A percentile compares a stretch with the other conserved stretches of the same genome.
phyloP scores from a whole-genome alignment of 1,140 invertebrate species.

The Ruditapes philippinarum region DNA sequence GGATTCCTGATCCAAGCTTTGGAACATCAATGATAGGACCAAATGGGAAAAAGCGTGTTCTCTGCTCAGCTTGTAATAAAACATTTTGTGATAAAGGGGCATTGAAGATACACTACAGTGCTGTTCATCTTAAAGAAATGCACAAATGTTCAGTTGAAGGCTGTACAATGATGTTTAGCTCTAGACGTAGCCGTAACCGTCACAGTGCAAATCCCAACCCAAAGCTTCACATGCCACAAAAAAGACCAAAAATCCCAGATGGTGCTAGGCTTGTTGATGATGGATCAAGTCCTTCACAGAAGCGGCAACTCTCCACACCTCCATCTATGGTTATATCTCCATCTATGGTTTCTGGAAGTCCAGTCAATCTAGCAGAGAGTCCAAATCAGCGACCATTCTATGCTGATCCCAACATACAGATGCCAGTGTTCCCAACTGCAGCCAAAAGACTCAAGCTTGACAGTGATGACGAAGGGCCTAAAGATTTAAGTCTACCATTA shows the following conservation, averaged over 20 bases:
- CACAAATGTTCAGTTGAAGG: conserved; percentile 99
- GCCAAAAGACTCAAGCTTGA: conserved; percentile 81
- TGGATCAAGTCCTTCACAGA: conserved; percentile 59
- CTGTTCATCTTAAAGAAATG: conserved; percentile 99
- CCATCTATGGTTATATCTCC: conserved; percentile 79
- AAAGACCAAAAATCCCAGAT: conserved; percentile 80
- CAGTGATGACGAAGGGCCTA: conserved; percentile 74
- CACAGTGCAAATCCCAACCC: conserved; percentile 99
- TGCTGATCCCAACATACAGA: conserved; percentile 79
- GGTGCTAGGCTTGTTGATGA: conserved; percentile 78
- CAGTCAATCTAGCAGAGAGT: conserved; percentile 67
- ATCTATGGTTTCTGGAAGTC: conserved; percentile 62
- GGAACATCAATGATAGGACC: conserved; percentile 84
- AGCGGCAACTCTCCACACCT: conserved; percentile 67
- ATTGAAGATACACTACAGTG: conserved; percentile 99
- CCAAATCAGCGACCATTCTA: conserved; percentile 77
- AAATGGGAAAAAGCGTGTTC: conserved; percentile 93
- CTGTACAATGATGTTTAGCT: conserved; percentile 99
- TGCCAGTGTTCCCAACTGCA: conserved; percentile 80
- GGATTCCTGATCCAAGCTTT: conserved; percentile 91
- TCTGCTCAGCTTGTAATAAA: conserved; percentile 99
- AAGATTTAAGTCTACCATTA: conserved; percentile 76
- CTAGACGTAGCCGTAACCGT: conserved; percentile 96
- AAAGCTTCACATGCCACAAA: conserved; percentile 97
- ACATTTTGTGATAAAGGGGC: conserved; percentile 99